Evolutionary conservation across 2,113 vertebrate genomes (phyloP), one percentile per base, ranked within the genome.

Genomic region (Silurus glanis): DNA sequence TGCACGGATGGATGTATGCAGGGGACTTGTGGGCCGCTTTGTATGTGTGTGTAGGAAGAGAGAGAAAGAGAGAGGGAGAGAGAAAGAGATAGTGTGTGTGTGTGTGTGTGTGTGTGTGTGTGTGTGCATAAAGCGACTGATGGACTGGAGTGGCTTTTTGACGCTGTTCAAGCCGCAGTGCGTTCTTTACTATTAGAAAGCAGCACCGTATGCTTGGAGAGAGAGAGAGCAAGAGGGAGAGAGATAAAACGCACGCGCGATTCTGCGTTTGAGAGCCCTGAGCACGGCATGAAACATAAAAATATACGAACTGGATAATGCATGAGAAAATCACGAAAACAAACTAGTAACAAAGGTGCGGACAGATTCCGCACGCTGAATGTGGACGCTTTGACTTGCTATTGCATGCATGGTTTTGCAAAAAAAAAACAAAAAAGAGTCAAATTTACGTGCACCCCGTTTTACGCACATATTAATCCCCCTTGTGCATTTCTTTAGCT

Each of bases 121-220:
- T 83, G 64, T 82, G 72, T 72, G 84, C 45, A 25, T 75, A 59
- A 75, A 87, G 80, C 81, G 53, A 69, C 58, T 66, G 84, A 72
- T 76, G 85, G 81, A 82, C 47, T 45, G 84, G 81, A 88, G 92
- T 90, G 91, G 92, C 25, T 45, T 80, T 79, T 37, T 59, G 8
- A 28, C 76, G n/a, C 76, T 58, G 76, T 28, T 28, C 92, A 82
- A 93, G 93, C 93, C 92, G 93, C 93, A 92, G 93, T 93, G 94
- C 92, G 94, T 94, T 93, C 92, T 92, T 94, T 93, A 93, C 64
- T 84, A 61, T 78, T 64, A 86, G 89, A 89, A 89, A 87, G 86
- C 91, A 87, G 86, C 91, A 90, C 92, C 89, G 61, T 56, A 6
- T 28, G 37, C 58, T 80, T 25, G 4, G 47, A 72, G 14, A 9